These are phyloP conservation scores for Brachypteracias leptosomus DNA, from an alignment of 2,113 vertebrate genomes.

Conservation along the genomic window DNA sequence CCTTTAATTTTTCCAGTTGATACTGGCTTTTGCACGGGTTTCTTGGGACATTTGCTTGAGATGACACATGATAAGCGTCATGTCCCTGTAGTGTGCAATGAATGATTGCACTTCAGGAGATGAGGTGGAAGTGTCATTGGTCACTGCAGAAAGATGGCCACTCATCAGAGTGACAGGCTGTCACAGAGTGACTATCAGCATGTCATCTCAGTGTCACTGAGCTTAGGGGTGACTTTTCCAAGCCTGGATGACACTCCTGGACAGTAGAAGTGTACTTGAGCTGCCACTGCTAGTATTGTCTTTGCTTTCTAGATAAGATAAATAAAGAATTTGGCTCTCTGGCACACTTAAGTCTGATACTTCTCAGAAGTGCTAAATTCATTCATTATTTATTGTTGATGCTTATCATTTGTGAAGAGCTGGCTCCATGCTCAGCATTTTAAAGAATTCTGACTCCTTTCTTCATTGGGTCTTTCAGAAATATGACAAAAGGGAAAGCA, in stretches of 20 bases:
- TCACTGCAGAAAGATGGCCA: neutral
- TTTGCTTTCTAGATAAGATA: neutral
- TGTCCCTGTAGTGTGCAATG: rapidly evolving
- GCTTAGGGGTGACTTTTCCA: neutral
- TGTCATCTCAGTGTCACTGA: neutral
- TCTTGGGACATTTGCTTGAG: neutral
- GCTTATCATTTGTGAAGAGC: neutral
- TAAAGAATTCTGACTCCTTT: neutral
- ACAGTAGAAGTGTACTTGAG: neutral
- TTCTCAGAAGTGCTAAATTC: neutral
- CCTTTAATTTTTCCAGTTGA: neutral
- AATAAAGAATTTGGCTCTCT: neutral
- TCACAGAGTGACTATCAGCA: neutral
- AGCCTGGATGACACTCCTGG: neutral
- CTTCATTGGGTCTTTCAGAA: neutral
- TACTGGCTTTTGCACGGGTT: neutral
- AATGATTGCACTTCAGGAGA: rapidly evolving
- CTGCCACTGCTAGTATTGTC: neutral
- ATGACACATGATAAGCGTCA: rapidly evolving
- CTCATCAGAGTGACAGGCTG: neutral
- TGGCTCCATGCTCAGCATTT: neutral
- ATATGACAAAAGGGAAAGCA: neutral
- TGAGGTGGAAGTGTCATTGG: neutral
- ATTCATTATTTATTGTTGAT: neutral
- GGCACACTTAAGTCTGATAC: neutral